Base-by-base conservation (phyloP, 2,113 vertebrate species). In the Engystomops pustulosus region DNA sequence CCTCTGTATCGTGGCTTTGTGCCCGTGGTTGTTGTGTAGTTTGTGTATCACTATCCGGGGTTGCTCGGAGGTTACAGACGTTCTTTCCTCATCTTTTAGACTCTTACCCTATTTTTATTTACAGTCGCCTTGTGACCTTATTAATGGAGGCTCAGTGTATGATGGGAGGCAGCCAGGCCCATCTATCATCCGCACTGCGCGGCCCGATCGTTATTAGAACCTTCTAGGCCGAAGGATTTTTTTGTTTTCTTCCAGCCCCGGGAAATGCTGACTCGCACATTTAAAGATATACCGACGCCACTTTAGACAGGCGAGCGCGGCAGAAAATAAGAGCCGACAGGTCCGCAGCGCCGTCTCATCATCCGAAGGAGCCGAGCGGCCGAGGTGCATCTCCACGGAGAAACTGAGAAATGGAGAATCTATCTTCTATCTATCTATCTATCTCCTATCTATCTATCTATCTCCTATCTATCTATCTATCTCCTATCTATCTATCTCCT, bases 211-310 rank as follows among this genome's bases (percentile, higher is more conserved):
- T 81, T 6, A 10, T 23, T 25, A 86, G 85, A 86, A 89, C 86
- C 88, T 80, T 87, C 88, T 78, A 58, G 75, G 83, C 80, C 70
- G 70, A 68, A 6, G 5, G 78, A 0, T 10, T 84, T 89, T 47
- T 53, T 58, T 87, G 47, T 89, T 71, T 84, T 87, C 79, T 87
- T 81, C 67, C 25, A 74, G 88, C 87, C 86, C 87, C 85, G 0
- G 89, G 90, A 79, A 41, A 8, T 90, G 91, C 90, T 91, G 89
- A 90, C 89, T 88, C 20, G 68, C 75, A 87, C 89, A 86, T 85
- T 76, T 83, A 85, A 87, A 89, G 87, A 89, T 79, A 85, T 86
- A 86, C 27, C 45, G 87, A 78, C 38, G 80, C 80, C 44, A 60
- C 18, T 18, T 70, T 44, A 15, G 51, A 85, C 65, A 88, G 81